phyloP scores from a whole-genome alignment of 2,113 vertebrate genomes.

The Choloepus hoffmanni region DNA sequence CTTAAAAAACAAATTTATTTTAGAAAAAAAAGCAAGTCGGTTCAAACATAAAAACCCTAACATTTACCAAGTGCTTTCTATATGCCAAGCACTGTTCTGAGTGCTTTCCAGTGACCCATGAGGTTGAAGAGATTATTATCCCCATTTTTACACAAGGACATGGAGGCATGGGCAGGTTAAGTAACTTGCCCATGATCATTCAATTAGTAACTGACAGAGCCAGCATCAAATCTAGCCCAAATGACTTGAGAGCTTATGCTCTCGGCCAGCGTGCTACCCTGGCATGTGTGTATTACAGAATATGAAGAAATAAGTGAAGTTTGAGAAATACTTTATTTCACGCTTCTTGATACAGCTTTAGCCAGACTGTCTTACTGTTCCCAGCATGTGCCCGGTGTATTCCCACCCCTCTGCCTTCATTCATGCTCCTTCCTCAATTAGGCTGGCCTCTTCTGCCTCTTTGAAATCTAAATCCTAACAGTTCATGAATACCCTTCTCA shows the following conservation, averaged over 20 bases:
- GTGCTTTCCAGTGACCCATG: background rate
- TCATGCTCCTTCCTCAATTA: background rate
- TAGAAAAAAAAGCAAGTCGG: background rate
- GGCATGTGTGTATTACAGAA: background rate
- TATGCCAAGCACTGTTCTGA: background rate
- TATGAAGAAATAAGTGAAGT: background rate
- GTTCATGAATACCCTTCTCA: background rate
- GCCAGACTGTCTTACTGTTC: background rate
- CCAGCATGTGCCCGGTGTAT: background rate
- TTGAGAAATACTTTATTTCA: background rate
- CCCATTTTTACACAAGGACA: background rate
- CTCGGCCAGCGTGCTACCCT: background rate
- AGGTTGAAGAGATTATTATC: background rate
- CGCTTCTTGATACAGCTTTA: background rate
- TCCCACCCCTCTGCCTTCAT: background rate
- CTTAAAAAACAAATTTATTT: slow-evolving; percentile 55
- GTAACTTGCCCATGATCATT: background rate
- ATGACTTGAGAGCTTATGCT: background rate
- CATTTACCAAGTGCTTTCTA: background rate
- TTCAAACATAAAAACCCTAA: background rate
- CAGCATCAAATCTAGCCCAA: background rate
- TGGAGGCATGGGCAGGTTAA: background rate
- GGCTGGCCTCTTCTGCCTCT: background rate
- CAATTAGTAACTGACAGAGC: background rate
- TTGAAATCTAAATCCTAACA: background rate